Evolutionary conservation across 2,113 vertebrate species (phyloP), one percentile per base, ranked within the genome.

Genomic region (Mellivora capensis): DNA sequence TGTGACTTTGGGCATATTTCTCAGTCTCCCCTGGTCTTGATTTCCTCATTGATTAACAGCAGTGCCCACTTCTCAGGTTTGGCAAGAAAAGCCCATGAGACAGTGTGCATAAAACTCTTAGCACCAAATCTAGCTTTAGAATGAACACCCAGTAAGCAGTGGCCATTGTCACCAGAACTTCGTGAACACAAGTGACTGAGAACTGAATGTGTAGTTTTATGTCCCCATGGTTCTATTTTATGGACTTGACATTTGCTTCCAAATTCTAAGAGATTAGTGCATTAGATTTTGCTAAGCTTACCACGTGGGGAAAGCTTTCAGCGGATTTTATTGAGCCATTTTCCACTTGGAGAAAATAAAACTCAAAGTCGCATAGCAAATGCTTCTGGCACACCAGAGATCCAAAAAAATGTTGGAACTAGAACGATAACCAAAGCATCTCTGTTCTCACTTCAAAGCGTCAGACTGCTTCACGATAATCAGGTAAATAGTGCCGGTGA

Each of bases 291-390:
- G 59, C 82, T 94, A 59, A 37, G 39, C 64, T 94, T 71, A 27
- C 74, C 42, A 84, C 69, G 82, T 76, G 42, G 86, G 25, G 47
- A 86, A 95, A 87, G 57, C 83, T 94, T 92, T 57, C 54, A 93
- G 31, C n/a, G 5, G 11, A 52, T 89, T 93, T 96, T 81, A 90
- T 71, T 61, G 71, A 96, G 52, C 20, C 49, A 54, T 77, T 93
- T 97, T 97, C 59, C 4, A 74, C 69, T 89, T 87, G 27, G 83
- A 96, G 64, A 89, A 96, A 90, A 61, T 12, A 62, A 88, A 74
- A 82, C 59, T 37, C 39, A 44, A 37, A 61, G 31, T 72, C 64
- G 1, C 12, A 49, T 34, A 69, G 61, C 49, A 49, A 93, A 87
- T 93, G 29, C 15, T 49, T 61, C 37, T 76, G 44, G 37, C 62